Evolutionary conservation across 2,113 vertebrate genomes (phyloP), one percentile per base, ranked within the genome.

Genomic region (Cryptoleucopteryx plumbea): DNA sequence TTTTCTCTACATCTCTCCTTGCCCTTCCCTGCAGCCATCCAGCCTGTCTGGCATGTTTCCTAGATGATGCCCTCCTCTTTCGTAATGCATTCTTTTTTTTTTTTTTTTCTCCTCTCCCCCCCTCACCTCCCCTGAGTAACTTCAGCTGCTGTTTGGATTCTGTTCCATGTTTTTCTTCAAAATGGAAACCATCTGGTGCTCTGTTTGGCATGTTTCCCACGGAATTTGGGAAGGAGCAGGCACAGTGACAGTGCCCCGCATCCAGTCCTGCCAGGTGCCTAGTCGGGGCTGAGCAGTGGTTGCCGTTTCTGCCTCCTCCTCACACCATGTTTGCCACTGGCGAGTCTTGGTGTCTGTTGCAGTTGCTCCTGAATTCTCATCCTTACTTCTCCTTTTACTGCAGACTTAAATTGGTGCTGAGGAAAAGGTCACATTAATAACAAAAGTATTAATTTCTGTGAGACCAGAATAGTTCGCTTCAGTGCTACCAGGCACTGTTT

Each of bases 381-480:
- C 36, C 62, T 78, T 65, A 7, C 29, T 62, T 94, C 65, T 86
- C n/a, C 38, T 68, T 42, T 62, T 80, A 68, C 72, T 63, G n/a
- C 47, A 94, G 66, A 19, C 29, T 93, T 85, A 80, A 80, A 93
- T 34, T 91, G 36, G 13, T 27, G 22, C 84, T 83, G 74, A 89
- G 63, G 71, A 89, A 96, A 95, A 97, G 96, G 89, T 95, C 93
- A 94, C 82, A 59, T 87, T 97, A 82, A 95, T 97, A 93, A 94
- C 89, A 91, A 66, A 93, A 95, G 84, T 95, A 96, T 95, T 97
- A 92, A 97, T 97, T 97, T 91, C 66, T 73, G 43, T 47, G 61
- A 1, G 0, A 91, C 84, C 81, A 80, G 84, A 80, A 62, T 47
- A 71, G 92, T 88, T 94, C 7, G 1, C 45, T 77, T 92, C 93